Conservation (phyloP, 2,888 invertebrate species). For the Timandra comae region DNA sequence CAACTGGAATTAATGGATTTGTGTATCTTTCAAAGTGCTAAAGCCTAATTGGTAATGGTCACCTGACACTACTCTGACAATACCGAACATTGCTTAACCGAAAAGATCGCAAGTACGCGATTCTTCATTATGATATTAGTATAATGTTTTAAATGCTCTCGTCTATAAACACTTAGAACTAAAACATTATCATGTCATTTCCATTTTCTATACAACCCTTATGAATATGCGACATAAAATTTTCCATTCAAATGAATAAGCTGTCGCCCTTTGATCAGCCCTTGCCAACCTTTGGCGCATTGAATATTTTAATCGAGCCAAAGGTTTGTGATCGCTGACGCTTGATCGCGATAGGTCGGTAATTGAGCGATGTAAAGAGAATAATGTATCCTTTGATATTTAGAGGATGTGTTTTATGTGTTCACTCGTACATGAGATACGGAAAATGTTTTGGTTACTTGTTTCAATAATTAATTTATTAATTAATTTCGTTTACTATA, state of each 20-base stretch:
- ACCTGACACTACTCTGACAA: background rate
- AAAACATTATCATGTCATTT: too few species aligned
- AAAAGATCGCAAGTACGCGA: too few species aligned
- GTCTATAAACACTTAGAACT: too few species aligned
- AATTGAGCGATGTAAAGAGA: slow-evolving; percentile 59
- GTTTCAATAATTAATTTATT: too few species aligned
- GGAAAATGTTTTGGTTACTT: too few species aligned
- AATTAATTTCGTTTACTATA: too few species aligned
- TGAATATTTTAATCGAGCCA: slow-evolving; percentile 49
- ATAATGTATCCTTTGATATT: slow-evolving; percentile 46
- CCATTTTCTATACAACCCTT: slow-evolving; percentile 6
- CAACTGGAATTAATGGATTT: too few species aligned
- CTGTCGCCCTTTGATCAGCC: slow-evolving; percentile 59
- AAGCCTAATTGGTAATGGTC: background rate
- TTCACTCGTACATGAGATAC: too few species aligned
- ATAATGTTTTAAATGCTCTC: too few species aligned
- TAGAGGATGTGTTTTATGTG: slow-evolving; percentile 16
- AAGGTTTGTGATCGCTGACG: slow-evolving; percentile 45
- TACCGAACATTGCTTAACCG: too few species aligned
- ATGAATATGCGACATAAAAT: slow-evolving; percentile 30
- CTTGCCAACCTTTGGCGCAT: slow-evolving; percentile 46
- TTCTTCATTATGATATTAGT: too few species aligned
- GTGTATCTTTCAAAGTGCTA: too few species aligned
- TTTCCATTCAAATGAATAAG: slow-evolving; percentile 57
- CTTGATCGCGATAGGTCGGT: slow-evolving; percentile 47